Percentiles rank a stretch among this genome's conserved stretches.
Conservation (phyloP, 2,888 invertebrate genomes). For the Chironomus tentans region DNA sequence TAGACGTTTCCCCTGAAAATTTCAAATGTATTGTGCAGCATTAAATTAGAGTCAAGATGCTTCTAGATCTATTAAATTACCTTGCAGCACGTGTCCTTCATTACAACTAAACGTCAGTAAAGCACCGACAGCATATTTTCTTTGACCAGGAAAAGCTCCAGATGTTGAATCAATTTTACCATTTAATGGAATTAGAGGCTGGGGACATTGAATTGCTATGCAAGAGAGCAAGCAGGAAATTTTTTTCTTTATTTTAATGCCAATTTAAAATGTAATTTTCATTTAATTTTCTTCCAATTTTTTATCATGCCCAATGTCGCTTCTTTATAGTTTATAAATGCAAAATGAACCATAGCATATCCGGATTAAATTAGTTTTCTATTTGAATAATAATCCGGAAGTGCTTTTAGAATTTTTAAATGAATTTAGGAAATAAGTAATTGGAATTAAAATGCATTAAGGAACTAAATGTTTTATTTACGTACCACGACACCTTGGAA, state of each 20-base stretch:
- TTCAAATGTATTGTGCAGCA: neutral
- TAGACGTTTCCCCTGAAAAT: slow-evolving; percentile 59
- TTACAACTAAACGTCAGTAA: slow-evolving; percentile 69
- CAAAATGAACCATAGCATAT: neutral
- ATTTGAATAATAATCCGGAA: no score
- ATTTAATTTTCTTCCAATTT: neutral
- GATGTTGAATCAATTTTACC: slow-evolving; percentile 47
- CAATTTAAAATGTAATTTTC: neutral
- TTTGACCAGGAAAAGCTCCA: slow-evolving; percentile 41
- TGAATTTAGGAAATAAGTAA: no score
- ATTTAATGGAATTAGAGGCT: slow-evolving; percentile 62
- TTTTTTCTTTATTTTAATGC: slow-evolving; percentile 1
- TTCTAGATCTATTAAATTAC: slow-evolving; percentile 31
- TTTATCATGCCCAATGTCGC: neutral
- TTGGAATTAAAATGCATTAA: neutral
- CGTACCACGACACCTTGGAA: slow-evolving; percentile 67
- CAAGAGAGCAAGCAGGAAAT: slow-evolving; percentile 27
- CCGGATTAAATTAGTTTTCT: no score
- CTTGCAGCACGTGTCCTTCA: slow-evolving; percentile 47
- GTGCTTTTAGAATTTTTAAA: no score
- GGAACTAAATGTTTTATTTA: neutral
- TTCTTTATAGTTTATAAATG: neutral
- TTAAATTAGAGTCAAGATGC: slow-evolving; percentile 37
- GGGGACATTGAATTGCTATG: slow-evolving; percentile 73
- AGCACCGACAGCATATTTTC: slow-evolving; percentile 68